Percentiles rank a stretch among this genome's conserved stretches.
phyloP scores from a whole-genome alignment of 2,888 invertebrate species.

The Caenorhabditis afra region DNA sequence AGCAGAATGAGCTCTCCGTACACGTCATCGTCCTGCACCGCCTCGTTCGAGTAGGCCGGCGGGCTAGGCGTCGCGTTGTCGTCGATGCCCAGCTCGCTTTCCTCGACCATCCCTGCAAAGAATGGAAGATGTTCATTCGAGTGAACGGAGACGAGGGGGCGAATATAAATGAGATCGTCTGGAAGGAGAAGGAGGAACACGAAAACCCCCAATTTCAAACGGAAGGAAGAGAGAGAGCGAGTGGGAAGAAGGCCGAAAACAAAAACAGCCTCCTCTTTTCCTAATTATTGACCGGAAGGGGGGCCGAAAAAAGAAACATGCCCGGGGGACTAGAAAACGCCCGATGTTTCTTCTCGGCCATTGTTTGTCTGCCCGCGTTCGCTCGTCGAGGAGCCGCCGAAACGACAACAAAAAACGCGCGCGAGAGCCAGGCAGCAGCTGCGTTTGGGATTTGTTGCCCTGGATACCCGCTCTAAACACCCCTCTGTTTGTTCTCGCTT shows the following conservation, averaged over 20 bases:
- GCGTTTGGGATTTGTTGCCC: slow-evolving; percentile 21
- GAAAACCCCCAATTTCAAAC: no score
- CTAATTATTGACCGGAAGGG: no score
- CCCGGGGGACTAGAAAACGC: background rate
- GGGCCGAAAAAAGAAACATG: background rate
- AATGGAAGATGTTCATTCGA: slow-evolving; percentile 16
- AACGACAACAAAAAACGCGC: background rate
- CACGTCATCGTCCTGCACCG: slow-evolving; percentile 59
- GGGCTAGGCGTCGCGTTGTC: slow-evolving; percentile 40
- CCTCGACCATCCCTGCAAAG: slow-evolving; percentile 62
- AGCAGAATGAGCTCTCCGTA: slow-evolving; percentile 78
- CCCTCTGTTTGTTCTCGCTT: background rate
- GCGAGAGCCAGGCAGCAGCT: slow-evolving; percentile 12
- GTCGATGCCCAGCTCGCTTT: slow-evolving; percentile 22
- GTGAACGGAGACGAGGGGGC: background rate
- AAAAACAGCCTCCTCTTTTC: no score
- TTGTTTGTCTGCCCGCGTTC: no score
- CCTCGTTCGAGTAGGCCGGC: slow-evolving; percentile 56
- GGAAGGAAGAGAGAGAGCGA: no score
- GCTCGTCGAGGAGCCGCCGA: background rate
- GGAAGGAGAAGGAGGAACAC: no score
- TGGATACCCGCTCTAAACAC: slow-evolving; percentile 23
- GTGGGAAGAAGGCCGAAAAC: no score
- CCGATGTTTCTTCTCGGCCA: background rate
- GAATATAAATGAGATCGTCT: no score